Base-by-base conservation (phyloP, 1,140 invertebrate genomes). In the Heterodera schachtii region DNA sequence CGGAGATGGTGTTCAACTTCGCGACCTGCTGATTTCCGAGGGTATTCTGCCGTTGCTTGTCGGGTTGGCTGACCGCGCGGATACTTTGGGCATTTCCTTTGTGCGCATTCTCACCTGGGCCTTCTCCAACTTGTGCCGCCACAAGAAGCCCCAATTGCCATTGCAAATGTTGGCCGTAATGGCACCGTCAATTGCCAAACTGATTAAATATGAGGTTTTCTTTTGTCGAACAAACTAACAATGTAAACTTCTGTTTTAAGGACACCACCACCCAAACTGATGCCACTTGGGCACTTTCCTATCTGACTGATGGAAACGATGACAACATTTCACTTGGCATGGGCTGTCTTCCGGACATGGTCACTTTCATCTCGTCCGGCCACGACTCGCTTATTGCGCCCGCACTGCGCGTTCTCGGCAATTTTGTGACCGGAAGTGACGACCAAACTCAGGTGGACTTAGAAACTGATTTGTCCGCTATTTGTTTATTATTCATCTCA, bases 1-100 rank as follows among this genome's bases (percentile, higher is more conserved):
- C 82, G 91, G 83, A 19, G 84, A 85, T 47, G 70, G 60, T 21
- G 44, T 64, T n/a, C 73, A 84, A 46, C 82, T 85, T 8, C 83
- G 84, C 64, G 84, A 85, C 79, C 49, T 64, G 21, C 44, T 82
- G 9, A 78, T 85, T 44, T 41, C 52, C 0, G 73, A 21, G 64
- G 66, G 83, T 16, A 69, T 69, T 44, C 52, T 82, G n/a, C 57
- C 64, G 3, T 67, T 74, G 31, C 19, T 82, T n/a, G 19, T 73
- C 57, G 46, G 66, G 13, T 16, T 78, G 13, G 57, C 19, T n/a
- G 46, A 74, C 1, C 77, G 71, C 3, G 13, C 64, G 46, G 44
- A 43, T 11, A 16, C 70, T 19, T 52, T 84, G 19, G 71, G 66
- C 11, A 11, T 43, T 6, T 60, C 67, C 0, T 85, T 85, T 76